A percentile compares a stretch with the other conserved stretches of the same genome.
Conservation (phyloP, 1,140 invertebrate species). For the Eumaeus atala region DNA sequence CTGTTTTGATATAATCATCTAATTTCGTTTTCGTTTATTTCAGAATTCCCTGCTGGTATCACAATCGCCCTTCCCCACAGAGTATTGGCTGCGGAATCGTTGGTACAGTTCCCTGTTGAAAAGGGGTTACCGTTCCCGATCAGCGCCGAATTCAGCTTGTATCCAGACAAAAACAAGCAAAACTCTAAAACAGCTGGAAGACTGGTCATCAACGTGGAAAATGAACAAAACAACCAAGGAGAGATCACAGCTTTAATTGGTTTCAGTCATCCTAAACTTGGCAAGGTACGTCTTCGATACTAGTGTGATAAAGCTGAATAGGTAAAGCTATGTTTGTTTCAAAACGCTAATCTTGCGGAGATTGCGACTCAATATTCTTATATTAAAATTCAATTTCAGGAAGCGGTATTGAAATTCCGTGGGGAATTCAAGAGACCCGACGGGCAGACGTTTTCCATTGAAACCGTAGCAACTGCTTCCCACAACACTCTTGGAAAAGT, state of each 20-base stretch:
- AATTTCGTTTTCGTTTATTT: constrained; percentile 19
- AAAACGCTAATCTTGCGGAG: too few relatives aligned
- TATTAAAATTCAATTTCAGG: constrained; percentile 27
- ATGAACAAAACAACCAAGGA: constrained; percentile 55
- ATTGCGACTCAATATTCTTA: too few relatives aligned
- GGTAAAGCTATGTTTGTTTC: too few relatives aligned
- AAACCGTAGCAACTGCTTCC: constrained; percentile 38
- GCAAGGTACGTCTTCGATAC: constrained; percentile 74
- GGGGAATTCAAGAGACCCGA: constrained; percentile 34
- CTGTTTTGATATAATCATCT: background rate
- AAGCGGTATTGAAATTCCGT: constrained; percentile 40
- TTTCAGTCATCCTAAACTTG: constrained; percentile 78
- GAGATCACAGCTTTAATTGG: constrained; percentile 75
- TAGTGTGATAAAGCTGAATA: too few relatives aligned
- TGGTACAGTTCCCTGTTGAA: constrained; percentile 53
- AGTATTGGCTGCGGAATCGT: constrained; percentile 76
- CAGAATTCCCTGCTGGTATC: constrained; percentile 67
- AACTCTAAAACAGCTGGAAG: constrained; percentile 76
- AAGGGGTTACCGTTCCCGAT: constrained; percentile 51
- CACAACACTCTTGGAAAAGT: constrained; percentile 51
- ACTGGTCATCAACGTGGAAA: constrained; percentile 65
- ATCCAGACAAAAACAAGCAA: constrained; percentile 82
- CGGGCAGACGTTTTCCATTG: constrained; percentile 41
- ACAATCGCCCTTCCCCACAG: constrained; percentile 79
- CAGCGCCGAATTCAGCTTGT: constrained; percentile 73